Evolutionary conservation across 1,140 invertebrate species (phyloP), one percentile per base, ranked within the genome.

Genomic region (Brachionus koreanus): DNA sequence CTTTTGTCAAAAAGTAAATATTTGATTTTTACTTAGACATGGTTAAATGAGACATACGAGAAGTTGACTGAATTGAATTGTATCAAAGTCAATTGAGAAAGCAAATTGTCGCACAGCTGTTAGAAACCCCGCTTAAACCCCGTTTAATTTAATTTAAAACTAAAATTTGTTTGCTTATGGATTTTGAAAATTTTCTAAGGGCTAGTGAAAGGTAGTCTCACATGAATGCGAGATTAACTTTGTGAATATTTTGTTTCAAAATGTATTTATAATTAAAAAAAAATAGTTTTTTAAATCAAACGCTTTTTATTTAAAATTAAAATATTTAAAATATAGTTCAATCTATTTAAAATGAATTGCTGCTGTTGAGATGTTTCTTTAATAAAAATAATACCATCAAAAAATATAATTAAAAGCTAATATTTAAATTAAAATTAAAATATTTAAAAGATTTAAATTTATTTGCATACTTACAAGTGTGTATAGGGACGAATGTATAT

Each of bases 1-100:
- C 16, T 74, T 74, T 46, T 46, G 16, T 46, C 49, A 37, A 37
- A 37, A 35, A 69, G 35, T 39, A 69, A 69, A 69, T 69, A 69
- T 69, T 69, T 69, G 65, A 19, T 19, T 37, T 69, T 12, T 16
- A 69, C 65, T 69, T 69, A 69, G 65, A 42, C 65, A 69, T 69
- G 35, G 65, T 39, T 69, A 39, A 69, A 69, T 69, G 29, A 69
- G 65, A 69, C 65, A 69, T 69, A 42, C 37, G 65, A 69, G 65
- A 69, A 69, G 29, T 37, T 37, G 9, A 63, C 19, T 19, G 23
- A 63, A 9, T 19, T 19, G 39, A 10, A 39, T 69, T 39, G 12
- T 39, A 39, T 69, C 65, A 69, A 69, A 69, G 65, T 69, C 35
- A 69, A 69, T 69, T 69, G 37, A 37, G 39, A 37, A 33, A n/a